A percentile compares a stretch with the other conserved stretches of the same genome.
Evolutionary conservation across 2,888 invertebrate species (phyloP).

Genomic region (Ormyrus rosae): DNA sequence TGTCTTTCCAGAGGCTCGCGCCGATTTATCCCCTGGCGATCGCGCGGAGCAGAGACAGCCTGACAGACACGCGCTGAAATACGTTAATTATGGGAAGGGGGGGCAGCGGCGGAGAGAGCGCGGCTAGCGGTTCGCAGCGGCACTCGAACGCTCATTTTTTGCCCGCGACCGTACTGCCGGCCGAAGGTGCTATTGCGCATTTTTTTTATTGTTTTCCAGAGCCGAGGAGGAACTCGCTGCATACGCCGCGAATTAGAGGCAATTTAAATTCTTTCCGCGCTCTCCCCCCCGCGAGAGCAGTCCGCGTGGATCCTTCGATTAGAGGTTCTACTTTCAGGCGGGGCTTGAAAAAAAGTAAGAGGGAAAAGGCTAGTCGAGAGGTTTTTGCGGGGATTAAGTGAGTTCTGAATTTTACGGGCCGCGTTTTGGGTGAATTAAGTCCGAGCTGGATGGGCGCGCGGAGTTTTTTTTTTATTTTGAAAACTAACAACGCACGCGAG

Average conservation of each 20-base stretch:
- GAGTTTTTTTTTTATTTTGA: too few species aligned
- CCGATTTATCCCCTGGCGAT: conserved; percentile 50
- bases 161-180: background rate
- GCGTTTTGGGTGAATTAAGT: too few species aligned
- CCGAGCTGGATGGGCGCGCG: too few species aligned
- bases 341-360: too few species aligned
- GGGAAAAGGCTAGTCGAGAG: too few species aligned
- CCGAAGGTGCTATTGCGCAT: background rate
- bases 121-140: background rate
- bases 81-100: conserved; percentile 47
- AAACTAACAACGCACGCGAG: too few species aligned
- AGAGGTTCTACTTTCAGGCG: background rate
- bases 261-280: conserved; percentile 44
- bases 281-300: background rate
- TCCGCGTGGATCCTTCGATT: conserved; percentile 13
- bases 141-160: conserved; percentile 33
- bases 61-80: conserved; percentile 44
- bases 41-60: conserved; percentile 31
- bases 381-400: too few species aligned
- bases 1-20: conserved; percentile 31
- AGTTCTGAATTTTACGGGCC: too few species aligned
- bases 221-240: background rate
- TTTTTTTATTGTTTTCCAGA: conserved; percentile 16
- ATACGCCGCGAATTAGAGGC: conserved; percentile 33
- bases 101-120: conserved; percentile 16